Evolutionary conservation across 1,140 invertebrate species (phyloP).

Genomic region (Brachystomella parvula): DNA sequence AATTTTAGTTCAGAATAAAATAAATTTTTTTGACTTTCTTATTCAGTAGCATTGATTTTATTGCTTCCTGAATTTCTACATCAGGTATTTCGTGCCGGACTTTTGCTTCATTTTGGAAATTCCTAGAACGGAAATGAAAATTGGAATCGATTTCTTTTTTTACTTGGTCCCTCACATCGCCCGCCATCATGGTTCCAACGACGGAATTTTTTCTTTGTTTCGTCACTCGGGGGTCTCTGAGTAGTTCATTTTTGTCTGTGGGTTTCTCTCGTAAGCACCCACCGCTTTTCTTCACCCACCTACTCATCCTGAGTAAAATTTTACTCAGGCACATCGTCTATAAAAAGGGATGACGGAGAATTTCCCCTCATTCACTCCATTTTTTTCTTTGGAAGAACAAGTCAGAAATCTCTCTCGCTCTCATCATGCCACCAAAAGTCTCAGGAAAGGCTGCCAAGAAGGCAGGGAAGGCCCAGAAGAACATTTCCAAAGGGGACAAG

Average conservation of each 20-base stretch:
- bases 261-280: background rate
- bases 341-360: no score
- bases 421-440: slow-evolving; percentile 39
- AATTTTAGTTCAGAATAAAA: no score
- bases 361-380: background rate
- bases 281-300: background rate
- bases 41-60: no score
- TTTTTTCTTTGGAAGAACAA: background rate
- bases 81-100: no score
- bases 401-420: background rate
- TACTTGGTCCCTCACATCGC: background rate
- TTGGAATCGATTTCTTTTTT: background rate
- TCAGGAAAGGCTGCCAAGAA: slow-evolving; percentile 43
- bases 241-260: no score
- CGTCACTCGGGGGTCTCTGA: no score
- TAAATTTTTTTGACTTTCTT: no score
- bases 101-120: no score
- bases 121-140: background rate
- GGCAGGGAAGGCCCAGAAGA: slow-evolving; percentile 51
- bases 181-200: no score
- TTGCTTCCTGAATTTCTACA: no score
- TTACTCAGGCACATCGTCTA: no score
- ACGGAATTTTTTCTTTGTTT: background rate
- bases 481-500: slow-evolving; percentile 49
- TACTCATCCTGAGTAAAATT: background rate